Conservation (phyloP, 2,113 vertebrate genomes). For the Laticauda colubrina region DNA sequence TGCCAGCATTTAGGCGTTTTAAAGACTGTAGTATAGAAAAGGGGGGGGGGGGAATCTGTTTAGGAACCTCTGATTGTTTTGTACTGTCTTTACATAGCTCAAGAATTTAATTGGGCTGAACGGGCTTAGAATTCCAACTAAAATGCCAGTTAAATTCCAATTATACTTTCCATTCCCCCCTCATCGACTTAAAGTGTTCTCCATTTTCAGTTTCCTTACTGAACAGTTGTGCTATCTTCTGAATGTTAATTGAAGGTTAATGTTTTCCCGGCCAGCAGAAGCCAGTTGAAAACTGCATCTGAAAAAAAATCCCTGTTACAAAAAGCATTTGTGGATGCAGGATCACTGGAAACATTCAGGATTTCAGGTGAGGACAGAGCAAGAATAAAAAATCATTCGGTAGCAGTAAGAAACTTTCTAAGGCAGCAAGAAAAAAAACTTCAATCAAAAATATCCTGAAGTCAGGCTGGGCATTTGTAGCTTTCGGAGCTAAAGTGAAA, state of each 20-base stretch:
- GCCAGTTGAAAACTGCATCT: not conserved
- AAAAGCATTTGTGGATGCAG: not conserved
- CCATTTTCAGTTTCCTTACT: not conserved
- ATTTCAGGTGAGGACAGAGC: not conserved
- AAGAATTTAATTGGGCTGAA: not conserved
- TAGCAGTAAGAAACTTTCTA: not conserved
- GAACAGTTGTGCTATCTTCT: not conserved
- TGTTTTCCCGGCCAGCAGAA: not conserved
- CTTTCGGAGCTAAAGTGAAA: not conserved
- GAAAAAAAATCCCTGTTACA: not conserved
- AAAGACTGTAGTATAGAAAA: not conserved
- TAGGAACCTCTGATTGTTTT: not conserved
- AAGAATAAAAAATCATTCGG: rapidly evolving
- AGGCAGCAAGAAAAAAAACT: not conserved
- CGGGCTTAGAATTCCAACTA: not conserved
- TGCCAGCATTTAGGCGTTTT: not conserved
- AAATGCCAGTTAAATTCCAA: not conserved
- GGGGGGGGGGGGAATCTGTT: not conserved
- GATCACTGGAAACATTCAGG: not conserved
- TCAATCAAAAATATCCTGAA: not conserved
- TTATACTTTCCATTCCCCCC: not conserved
- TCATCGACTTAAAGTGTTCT: not conserved
- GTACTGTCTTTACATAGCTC: not conserved
- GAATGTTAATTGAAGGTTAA: not conserved
- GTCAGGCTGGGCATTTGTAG: not conserved